These are phyloP conservation scores for Bagarius yarrelli DNA, from an alignment of 2,113 vertebrate genomes.

Conservation along the genomic window DNA sequence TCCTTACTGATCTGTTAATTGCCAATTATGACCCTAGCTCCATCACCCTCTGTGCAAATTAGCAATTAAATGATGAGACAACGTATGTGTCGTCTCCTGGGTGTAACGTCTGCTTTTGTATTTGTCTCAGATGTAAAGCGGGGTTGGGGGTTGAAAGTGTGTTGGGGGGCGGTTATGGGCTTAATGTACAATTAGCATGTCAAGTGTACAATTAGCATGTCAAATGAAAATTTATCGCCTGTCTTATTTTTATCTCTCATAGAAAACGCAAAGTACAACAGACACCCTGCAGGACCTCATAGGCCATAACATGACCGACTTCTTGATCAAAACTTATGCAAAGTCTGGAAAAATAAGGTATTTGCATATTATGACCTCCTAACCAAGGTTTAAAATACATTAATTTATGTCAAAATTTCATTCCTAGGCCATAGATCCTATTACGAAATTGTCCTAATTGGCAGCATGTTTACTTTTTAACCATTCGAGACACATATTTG, in stretches of 20 bases:
- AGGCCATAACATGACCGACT: slow-evolving; percentile 87
- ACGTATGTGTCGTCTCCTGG: neutral
- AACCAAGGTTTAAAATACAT: too few species aligned
- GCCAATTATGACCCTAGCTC: slow-evolving; percentile 53
- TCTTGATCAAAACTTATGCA: slow-evolving; percentile 88
- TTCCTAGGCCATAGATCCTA: neutral
- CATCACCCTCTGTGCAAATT: slow-evolving; percentile 34
- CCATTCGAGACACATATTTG: neutral
- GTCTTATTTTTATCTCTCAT: neutral
- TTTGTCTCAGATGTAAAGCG: neutral
- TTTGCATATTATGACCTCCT: neutral
- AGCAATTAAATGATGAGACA: slow-evolving; percentile 42
- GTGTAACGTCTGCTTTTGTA: neutral
- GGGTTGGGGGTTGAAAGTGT: too few species aligned
- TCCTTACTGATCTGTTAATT: slow-evolving; percentile 60
- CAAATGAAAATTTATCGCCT: neutral
- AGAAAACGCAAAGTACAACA: slow-evolving; percentile 74
- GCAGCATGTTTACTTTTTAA: neutral
- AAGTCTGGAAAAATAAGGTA: slow-evolving; percentile 69
- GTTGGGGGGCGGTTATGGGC: neutral
- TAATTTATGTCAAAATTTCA: neutral
- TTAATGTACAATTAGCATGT: neutral
- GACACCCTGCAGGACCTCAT: slow-evolving; percentile 88
- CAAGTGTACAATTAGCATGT: neutral
- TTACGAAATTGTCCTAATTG: too few species aligned